phyloP scores from a whole-genome alignment of 2,113 vertebrate genomes.

The Notarius lentiginosus region DNA sequence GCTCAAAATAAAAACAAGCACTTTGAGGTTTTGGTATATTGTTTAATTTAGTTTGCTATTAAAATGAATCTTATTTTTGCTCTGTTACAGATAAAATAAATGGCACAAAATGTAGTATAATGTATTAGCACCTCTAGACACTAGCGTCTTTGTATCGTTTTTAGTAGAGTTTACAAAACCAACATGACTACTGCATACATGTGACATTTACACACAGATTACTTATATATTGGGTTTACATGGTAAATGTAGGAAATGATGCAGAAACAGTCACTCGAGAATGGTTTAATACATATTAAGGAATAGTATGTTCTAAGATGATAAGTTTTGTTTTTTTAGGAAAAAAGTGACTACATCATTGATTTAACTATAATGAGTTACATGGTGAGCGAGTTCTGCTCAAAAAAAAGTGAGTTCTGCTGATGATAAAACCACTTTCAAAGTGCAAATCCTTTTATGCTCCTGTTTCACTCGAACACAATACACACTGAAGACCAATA shows the following conservation, averaged over 20 bases:
- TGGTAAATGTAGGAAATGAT: slow-evolving; percentile 61
- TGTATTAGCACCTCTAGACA: slow-evolving; percentile 78
- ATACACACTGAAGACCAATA: neutral
- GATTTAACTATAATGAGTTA: slow-evolving; percentile 49
- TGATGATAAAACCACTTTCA: slow-evolving; percentile 21
- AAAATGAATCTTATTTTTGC: slow-evolving; percentile 68
- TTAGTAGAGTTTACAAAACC: slow-evolving; percentile 69
- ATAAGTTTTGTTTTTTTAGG: slow-evolving; percentile 25
- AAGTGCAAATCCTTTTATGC: slow-evolving; percentile 36
- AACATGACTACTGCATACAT: slow-evolving; percentile 67
- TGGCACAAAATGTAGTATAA: slow-evolving; percentile 75
- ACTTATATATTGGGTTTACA: slow-evolving; percentile 70
- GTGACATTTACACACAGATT: slow-evolving; percentile 68
- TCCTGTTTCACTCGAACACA: slow-evolving; percentile 11
- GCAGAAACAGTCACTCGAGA: slow-evolving; percentile 61
- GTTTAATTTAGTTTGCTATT: slow-evolving; percentile 73
- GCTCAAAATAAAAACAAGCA: slow-evolving; percentile 51
- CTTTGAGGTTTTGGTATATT: slow-evolving; percentile 58
- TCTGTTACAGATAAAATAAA: slow-evolving; percentile 75
- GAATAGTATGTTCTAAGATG: slow-evolving; percentile 25
- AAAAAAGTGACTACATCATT: slow-evolving; percentile 48
- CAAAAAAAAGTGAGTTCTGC: slow-evolving; percentile 3
- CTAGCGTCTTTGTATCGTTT: slow-evolving; percentile 67
- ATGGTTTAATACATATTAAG: slow-evolving; percentile 60
- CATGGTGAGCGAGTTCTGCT: slow-evolving; percentile 22